Evolutionary conservation across 2,888 invertebrate species (phyloP).

Genomic region (Aplocera efformata): DNA sequence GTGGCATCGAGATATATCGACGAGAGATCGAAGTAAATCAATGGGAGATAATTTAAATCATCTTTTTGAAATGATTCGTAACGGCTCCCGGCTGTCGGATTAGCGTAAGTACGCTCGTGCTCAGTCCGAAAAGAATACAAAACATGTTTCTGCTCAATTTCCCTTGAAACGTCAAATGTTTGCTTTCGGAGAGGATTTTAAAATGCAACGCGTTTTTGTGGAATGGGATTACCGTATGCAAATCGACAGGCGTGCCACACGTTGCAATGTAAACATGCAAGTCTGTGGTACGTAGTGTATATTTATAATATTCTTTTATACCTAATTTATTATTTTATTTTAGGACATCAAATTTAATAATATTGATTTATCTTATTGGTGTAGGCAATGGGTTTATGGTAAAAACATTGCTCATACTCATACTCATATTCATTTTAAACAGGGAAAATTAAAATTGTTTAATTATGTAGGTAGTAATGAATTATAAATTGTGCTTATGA

Average conservation of each 20-base stretch:
- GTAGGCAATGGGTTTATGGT: no score
- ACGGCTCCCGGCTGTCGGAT: conserved; percentile 50
- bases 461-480: no score
- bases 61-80: conserved; percentile 38
- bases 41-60: conserved; percentile 62
- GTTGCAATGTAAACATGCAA: conserved; percentile 38
- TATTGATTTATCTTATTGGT: no score
- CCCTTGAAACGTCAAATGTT: conserved; percentile 75
- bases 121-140: conserved; percentile 47
- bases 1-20: conserved; percentile 71
- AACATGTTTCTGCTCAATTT: conserved; percentile 68
- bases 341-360: no score
- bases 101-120: conserved; percentile 41
- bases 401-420: no score
- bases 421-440: no score
- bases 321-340: no score
- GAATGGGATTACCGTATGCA: conserved; percentile 68
- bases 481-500: no score
- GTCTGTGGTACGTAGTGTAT: conserved; percentile 12
- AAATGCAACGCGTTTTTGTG: conserved; percentile 76
- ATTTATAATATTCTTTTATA: no score
- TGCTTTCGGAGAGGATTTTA: conserved; percentile 74
- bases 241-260: conserved; percentile 44
- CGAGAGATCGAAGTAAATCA: conserved; percentile 68
- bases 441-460: no score